phyloP scores from a whole-genome alignment of 2,888 invertebrate species.

The Drosophila bunnanda region DNA sequence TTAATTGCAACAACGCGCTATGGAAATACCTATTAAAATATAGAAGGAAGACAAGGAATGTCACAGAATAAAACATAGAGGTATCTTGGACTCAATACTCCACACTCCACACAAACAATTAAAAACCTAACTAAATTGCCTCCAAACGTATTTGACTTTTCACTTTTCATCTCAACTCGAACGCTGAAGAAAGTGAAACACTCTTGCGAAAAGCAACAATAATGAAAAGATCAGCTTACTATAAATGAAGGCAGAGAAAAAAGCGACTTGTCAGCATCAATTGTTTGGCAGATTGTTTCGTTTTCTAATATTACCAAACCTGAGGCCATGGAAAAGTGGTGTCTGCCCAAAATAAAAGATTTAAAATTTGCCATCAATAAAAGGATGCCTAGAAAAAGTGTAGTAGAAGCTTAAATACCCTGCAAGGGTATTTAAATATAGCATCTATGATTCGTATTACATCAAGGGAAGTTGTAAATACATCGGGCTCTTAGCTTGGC shows the following conservation, averaged over 20 bases:
- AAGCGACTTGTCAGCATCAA: constrained; percentile 39
- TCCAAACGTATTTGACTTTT: constrained; percentile 28
- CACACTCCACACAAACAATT: background rate
- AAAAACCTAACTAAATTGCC: background rate
- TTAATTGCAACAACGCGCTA: background rate
- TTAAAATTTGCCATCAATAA: background rate
- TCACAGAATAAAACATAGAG: background rate
- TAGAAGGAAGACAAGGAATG: background rate
- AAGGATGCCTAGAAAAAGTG: background rate
- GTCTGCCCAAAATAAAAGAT: background rate
- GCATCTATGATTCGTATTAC: no score
- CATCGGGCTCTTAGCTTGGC: no score
- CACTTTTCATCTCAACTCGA: constrained; percentile 42
- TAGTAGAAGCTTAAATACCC: no score
- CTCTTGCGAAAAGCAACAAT: constrained; percentile 10
- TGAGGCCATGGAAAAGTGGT: constrained; percentile 21
- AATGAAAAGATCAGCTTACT: constrained; percentile 16
- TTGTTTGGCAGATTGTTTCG: constrained; percentile 43
- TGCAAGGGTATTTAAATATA: no score
- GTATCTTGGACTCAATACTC: background rate
- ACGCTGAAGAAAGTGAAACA: constrained; percentile 36
- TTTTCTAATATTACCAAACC: constrained; percentile 62
- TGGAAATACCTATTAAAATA: background rate
- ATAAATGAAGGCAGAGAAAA: constrained; percentile 22
- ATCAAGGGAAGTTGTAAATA: no score